Conservation (phyloP, 2,888 invertebrate genomes). For the Carabus problematicus region DNA sequence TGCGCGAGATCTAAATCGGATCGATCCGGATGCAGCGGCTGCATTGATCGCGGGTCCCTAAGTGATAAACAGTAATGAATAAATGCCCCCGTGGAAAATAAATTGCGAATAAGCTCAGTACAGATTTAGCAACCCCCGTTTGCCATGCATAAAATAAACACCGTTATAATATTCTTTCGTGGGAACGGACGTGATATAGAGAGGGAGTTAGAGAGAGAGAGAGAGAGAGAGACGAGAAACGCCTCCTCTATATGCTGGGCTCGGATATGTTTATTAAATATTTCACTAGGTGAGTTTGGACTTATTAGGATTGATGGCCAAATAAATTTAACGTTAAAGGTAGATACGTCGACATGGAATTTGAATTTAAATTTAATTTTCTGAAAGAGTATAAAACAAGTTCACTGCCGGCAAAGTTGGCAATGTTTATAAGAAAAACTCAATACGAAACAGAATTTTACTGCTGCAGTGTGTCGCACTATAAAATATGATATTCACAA, state of each 20-base stretch:
- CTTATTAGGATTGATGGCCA: slow-evolving; percentile 39
- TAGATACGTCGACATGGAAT: slow-evolving; percentile 25
- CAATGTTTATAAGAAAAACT: not conserved
- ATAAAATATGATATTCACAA: slow-evolving; percentile 38
- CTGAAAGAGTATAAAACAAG: slow-evolving; percentile 26
- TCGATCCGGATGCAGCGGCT: not conserved
- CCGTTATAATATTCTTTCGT: slow-evolving; percentile 41
- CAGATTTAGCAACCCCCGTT: slow-evolving; percentile 38
- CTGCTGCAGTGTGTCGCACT: slow-evolving; percentile 27
- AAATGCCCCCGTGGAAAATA: slow-evolving; percentile 37
- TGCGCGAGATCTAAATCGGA: slow-evolving; percentile 3
- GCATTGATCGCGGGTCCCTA: slow-evolving; percentile 33
- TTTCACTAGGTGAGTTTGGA: slow-evolving; percentile 28
- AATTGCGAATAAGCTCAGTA: slow-evolving; percentile 39
- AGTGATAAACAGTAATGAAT: slow-evolving; percentile 41
- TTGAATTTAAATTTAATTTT: slow-evolving; percentile 36
- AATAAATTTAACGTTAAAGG: slow-evolving; percentile 33
- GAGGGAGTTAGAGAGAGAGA: too few species aligned
- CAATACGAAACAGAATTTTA: slow-evolving; percentile 34
- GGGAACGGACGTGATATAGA: slow-evolving; percentile 30
- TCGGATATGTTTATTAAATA: slow-evolving; percentile 35
- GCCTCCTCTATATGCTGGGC: too few species aligned
- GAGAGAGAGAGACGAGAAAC: not conserved
- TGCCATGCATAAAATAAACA: slow-evolving; percentile 42
- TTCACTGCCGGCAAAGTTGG: slow-evolving; percentile 19